Evolutionary conservation across 2,888 invertebrate genomes (phyloP).

Genomic region (Hylaea fasciaria): DNA sequence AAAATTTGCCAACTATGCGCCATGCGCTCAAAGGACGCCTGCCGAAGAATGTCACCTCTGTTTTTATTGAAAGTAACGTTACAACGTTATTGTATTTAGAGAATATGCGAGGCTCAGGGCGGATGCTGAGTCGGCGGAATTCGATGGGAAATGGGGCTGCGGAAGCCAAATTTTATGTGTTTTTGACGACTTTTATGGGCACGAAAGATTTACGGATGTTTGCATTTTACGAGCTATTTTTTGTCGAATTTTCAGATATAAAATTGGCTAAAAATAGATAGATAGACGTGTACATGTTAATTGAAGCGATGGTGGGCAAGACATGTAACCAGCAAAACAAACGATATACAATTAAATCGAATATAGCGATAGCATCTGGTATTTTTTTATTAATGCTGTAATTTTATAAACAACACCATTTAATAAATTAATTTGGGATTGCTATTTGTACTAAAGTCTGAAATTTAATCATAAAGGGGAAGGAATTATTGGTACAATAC

Average conservation of each 20-base stretch:
- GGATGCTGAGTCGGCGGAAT: constrained; percentile 25
- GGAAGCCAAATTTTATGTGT: constrained; percentile 29
- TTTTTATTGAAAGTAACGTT: constrained; percentile 46
- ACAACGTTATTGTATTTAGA: constrained; percentile 26
- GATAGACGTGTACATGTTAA: neutral
- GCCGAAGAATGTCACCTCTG: constrained; percentile 50
- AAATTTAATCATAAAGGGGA: neutral
- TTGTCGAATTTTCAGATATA: constrained; percentile 14
- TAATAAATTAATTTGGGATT: too few relatives aligned
- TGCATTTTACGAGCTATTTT: constrained; percentile 21
- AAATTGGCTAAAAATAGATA: neutral
- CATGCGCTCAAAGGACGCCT: constrained; percentile 54
- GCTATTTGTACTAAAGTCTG: too few relatives aligned
- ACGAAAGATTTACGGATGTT: constrained; percentile 25
- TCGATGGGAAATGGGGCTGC: constrained; percentile 19
- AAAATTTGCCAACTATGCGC: constrained; percentile 58
- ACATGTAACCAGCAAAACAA: too few relatives aligned
- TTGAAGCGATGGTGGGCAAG: too few relatives aligned
- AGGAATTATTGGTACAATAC: neutral
- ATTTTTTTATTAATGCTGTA: too few relatives aligned
- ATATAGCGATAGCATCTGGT: too few relatives aligned
- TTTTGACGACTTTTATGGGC: constrained; percentile 32
- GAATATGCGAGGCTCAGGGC: constrained; percentile 18
- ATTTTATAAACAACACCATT: too few relatives aligned
- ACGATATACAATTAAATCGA: too few relatives aligned